Evolutionary conservation across 2,113 vertebrate species (phyloP).

Genomic region (Peucedramus taeniatus): DNA sequence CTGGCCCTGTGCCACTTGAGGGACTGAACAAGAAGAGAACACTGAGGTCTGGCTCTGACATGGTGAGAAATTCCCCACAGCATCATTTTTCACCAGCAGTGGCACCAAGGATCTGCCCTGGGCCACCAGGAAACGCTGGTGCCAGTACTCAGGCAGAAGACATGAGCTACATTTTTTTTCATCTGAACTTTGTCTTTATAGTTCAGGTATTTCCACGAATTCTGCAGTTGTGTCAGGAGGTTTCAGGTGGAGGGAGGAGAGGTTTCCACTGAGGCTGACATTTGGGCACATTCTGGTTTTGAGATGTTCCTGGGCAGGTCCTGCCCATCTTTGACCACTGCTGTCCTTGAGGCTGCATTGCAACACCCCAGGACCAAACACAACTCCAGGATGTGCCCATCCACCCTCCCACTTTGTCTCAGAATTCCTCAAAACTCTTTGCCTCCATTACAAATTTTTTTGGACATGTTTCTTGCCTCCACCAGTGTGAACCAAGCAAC

Average conservation of each 20-base stretch:
- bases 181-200: neutral
- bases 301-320: neutral
- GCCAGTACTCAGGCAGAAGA: neutral
- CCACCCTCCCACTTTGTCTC: accelerated
- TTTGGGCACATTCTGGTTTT: neutral
- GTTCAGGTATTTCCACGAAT: neutral
- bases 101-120: neutral
- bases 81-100: neutral
- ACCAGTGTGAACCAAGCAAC: neutral
- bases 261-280: neutral
- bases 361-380: neutral
- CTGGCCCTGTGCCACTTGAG: neutral
- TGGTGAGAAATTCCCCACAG: neutral
- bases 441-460: accelerated
- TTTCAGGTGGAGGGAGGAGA: neutral
- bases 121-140: neutral
- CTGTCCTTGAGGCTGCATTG: accelerated
- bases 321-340: neutral
- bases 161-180: neutral
- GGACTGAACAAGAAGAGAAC: neutral
- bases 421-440: neutral
- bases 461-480: neutral
- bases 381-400: accelerated
- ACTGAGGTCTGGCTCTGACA: neutral
- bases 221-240: neutral